A percentile compares a stretch with the other conserved stretches of the same genome.
Evolutionary conservation across 2,113 vertebrate genomes (phyloP).

Genomic region (Gorilla gorilla): DNA sequence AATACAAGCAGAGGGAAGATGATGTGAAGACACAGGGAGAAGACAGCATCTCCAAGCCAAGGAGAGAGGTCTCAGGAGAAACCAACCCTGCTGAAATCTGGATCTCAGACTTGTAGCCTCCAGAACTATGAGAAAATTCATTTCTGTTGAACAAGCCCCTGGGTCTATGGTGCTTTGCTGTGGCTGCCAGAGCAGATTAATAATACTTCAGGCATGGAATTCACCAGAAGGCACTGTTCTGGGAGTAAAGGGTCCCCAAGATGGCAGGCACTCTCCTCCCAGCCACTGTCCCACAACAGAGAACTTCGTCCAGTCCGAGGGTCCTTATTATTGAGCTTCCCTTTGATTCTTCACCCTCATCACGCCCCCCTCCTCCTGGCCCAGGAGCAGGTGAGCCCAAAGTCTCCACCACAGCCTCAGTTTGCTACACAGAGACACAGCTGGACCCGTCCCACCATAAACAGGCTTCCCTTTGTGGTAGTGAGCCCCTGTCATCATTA

Average conservation of each 20-base stretch:
- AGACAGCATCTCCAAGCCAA: accelerated
- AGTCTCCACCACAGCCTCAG: accelerated
- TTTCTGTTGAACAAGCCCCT: not conserved
- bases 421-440: not conserved
- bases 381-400: not conserved
- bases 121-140: not conserved
- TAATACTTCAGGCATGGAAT: accelerated
- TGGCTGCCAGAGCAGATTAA: accelerated
- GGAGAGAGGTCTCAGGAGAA: not conserved
- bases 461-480: not conserved
- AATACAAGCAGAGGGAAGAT: not conserved
- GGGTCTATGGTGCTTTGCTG: accelerated
- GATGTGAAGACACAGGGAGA: too few relatives aligned
- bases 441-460: not conserved
- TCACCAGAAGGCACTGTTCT: not conserved
- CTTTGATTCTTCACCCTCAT: not conserved
- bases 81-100: not conserved
- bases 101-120: not conserved
- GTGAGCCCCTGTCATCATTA: not conserved
- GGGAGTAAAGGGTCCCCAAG: not conserved
- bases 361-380: not conserved
- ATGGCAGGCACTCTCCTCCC: not conserved
- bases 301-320: not conserved
- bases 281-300: not conserved
- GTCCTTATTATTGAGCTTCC: not conserved